Evolutionary conservation across 1,140 invertebrate genomes (phyloP).

Genomic region (Lysiphlebus fabarum): DNA sequence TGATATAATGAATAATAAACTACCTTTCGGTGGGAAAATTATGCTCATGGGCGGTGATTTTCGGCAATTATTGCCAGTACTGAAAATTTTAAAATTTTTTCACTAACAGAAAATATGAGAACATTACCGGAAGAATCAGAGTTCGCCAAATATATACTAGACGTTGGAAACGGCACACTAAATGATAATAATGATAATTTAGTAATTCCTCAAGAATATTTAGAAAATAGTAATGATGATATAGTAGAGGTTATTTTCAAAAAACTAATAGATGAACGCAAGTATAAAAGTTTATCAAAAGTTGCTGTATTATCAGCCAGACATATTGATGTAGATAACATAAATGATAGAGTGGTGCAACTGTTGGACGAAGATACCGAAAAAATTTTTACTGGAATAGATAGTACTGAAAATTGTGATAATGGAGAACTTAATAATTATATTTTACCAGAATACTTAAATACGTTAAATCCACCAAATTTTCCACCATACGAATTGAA

Average conservation of each 20-base stretch:
- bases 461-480: slow-evolving; percentile 26
- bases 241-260: slow-evolving; percentile 15
- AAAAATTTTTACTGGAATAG: slow-evolving; percentile 15
- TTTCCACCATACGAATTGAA: slow-evolving; percentile 14
- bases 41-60: slow-evolving; percentile 32
- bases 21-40: slow-evolving; percentile 33
- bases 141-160: slow-evolving; percentile 22
- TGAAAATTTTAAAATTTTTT: slow-evolving; percentile 22
- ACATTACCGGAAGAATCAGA: slow-evolving; percentile 20
- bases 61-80: slow-evolving; percentile 32
- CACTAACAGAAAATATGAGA: slow-evolving; percentile 22
- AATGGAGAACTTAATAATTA: slow-evolving; percentile 17
- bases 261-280: slow-evolving; percentile 1
- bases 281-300: slow-evolving; percentile 4
- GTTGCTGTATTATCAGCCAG: slow-evolving; percentile 26
- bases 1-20: slow-evolving; percentile 23
- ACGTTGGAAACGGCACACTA: slow-evolving; percentile 23
- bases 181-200: slow-evolving; percentile 20
- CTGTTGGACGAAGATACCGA: slow-evolving; percentile 18
- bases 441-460: slow-evolving; percentile 29
- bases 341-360: slow-evolving; percentile 29
- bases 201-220: slow-evolving; percentile 14
- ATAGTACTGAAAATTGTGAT: slow-evolving; percentile 19
- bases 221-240: not conserved
- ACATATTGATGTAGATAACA: slow-evolving; percentile 28